Conservation (phyloP, 37 sponge, comb jelly and placozoan genomes). For the Diacarnus erythraeanus region DNA sequence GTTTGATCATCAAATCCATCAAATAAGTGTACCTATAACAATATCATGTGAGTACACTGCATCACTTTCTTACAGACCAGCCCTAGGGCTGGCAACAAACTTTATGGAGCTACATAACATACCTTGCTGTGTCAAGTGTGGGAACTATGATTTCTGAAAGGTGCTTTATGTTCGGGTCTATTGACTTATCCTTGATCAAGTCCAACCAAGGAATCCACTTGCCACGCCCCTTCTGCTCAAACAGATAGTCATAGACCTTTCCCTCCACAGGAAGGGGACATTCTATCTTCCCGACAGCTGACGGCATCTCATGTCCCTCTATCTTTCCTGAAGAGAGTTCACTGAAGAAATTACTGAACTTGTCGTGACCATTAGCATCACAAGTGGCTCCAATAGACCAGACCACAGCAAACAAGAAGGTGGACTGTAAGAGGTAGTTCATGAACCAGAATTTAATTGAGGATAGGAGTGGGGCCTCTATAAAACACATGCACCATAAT, state of each 20-base stretch:
- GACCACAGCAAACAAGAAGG: constrained; percentile 79
- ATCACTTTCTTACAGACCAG: neutral
- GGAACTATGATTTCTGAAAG: constrained; percentile 95
- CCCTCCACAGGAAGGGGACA: constrained; percentile 88
- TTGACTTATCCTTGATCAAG: constrained; percentile 58
- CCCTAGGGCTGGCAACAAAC: neutral
- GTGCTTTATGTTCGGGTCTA: constrained; percentile 66
- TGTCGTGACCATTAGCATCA: constrained; percentile 77
- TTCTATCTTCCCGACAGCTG: constrained; percentile 79
- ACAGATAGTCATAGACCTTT: constrained; percentile 90
- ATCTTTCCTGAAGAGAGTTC: constrained; percentile 74
- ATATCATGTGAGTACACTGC: neutral
- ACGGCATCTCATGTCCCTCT: constrained; percentile 54
- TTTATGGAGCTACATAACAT: neutral
- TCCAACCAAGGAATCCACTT: constrained; percentile 97
- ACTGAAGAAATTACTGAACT: constrained; percentile 80
- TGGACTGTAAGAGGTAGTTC: constrained; percentile 58
- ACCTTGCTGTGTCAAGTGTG: constrained; percentile 90
- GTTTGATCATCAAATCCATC: constrained; percentile 89
- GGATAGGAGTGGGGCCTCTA: neutral
- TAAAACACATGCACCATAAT: neutral
- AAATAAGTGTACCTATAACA: constrained; percentile 79
- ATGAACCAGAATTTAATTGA: neutral
- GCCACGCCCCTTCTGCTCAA: constrained; percentile 92
- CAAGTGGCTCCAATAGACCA: constrained; percentile 92